Evolutionary conservation across 2,113 vertebrate genomes (phyloP), one percentile per base, ranked within the genome.

Genomic region (Balaenoptera acutorostrata): DNA sequence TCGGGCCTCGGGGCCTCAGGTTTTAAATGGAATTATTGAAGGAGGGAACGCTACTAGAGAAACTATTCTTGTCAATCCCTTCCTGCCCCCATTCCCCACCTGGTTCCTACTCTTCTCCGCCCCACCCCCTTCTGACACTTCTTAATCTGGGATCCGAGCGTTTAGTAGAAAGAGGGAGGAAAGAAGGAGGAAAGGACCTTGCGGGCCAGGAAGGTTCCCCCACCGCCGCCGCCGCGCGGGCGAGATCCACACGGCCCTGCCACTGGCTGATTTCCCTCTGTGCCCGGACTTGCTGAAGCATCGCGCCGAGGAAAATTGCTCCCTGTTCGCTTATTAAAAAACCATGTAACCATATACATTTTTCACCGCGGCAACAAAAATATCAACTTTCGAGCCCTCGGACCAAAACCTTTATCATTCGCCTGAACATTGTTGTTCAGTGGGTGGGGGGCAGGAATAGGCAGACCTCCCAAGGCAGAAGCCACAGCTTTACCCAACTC

Each of bases 251-350:
- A 81, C 83, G 80, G 78, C 89, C 95, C 84, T 31, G 68, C 27
- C 63, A 6, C 93, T 85, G n/a, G 63, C 95, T 61, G 88, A 49
- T 84, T 89, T 96, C 83, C 87, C 94, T 96, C 97, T 97, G 98
- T 69, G 96, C 97, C 57, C 88, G 27, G 95, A 92, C 94, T 97
- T 98, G 98, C 98, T 94, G 98, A 94, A 96, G 98, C 98, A 96
- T 97, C 95, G 96, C 96, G 68, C 97, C 87, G 89, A 90, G 96
- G 91, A 98, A 98, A 98, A 98, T 96, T 96, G 96, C 96, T 98
- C 96, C 44, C 87, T 97, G 96, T 97, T 98, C 98, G 94, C 97
- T 97, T 97, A 95, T 63, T 23, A 97, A 96, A 98, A 98, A 97
- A 68, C 29, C 98, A 88, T 61, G 97, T 97, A 95, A 93, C 72